These are phyloP conservation scores for Philonicus albiceps DNA, from an alignment of 2,888 invertebrate species.

Conservation along the genomic window DNA sequence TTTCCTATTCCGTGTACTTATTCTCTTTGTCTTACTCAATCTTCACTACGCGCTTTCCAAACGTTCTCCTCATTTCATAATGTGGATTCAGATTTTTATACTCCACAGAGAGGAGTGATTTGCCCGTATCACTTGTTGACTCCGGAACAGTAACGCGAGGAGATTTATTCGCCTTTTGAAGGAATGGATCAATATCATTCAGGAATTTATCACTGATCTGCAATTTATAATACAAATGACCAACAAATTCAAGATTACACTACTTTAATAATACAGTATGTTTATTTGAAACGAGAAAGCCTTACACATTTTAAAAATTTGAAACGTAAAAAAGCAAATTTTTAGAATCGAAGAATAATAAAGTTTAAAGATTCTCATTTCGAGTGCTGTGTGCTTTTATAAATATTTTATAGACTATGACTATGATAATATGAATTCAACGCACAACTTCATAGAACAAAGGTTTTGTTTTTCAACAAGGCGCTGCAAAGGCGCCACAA, in stretches of 20 bases:
- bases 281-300: no score
- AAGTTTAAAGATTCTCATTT: no score
- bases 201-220: conserved; percentile 58
- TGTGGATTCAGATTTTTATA: conserved; percentile 79
- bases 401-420: no score
- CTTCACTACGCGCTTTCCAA: conserved; percentile 80
- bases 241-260: neutral
- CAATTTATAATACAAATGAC: conserved; percentile 16
- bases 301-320: no score
- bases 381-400: no score
- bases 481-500: no score
- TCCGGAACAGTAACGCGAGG: conserved; percentile 11
- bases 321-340: no score
- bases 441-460: no score
- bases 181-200: conserved; percentile 57
- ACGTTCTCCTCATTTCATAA: conserved; percentile 81
- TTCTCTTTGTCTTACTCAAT: conserved; percentile 64
- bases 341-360: no score
- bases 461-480: no score
- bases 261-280: no score
- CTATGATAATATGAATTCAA: no score
- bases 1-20: neutral
- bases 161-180: conserved; percentile 53
- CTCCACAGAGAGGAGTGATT: conserved; percentile 71
- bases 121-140: conserved; percentile 70